Evolutionary conservation across 2,797 vertebrate species (phyloP).

Genomic region (Valencia hispanica): DNA sequence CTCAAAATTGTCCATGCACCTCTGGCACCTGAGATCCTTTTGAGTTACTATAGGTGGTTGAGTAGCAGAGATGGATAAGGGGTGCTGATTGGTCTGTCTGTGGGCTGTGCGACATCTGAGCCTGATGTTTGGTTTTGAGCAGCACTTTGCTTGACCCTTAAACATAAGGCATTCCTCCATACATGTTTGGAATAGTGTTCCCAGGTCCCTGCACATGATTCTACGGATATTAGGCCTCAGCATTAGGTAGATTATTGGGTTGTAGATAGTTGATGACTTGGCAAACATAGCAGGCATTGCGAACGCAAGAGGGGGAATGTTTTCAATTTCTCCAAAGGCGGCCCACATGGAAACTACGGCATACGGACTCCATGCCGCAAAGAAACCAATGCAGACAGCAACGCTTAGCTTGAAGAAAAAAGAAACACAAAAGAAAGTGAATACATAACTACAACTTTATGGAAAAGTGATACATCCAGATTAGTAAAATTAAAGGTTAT

Average conservation of each 20-base stretch:
- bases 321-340: conserved; percentile 78
- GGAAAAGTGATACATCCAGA: background rate
- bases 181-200: conserved; percentile 57
- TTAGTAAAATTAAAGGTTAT: background rate
- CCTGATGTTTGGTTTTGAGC: conserved; percentile 49
- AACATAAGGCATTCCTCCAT: conserved; percentile 54
- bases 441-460: conserved; percentile 9
- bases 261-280: conserved; percentile 86
- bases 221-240: conserved; percentile 79
- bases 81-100: conserved; percentile 42
- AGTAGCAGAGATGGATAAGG: conserved; percentile 45
- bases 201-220: conserved; percentile 65
- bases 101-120: conserved; percentile 43
- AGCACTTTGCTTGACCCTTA: conserved; percentile 31
- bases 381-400: conserved; percentile 82
- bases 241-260: conserved; percentile 79
- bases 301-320: conserved; percentile 82
- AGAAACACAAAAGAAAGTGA: background rate
- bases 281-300: conserved; percentile 83
- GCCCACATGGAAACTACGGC: conserved; percentile 85
- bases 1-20: conserved; percentile 54
- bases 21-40: conserved; percentile 45
- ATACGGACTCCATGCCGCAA: conserved; percentile 84
- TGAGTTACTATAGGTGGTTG: conserved; percentile 23
- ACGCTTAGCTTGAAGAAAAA: conserved; percentile 76